phyloP scores from a whole-genome alignment of 2,888 invertebrate species.

The Zygogramma bicolorata region DNA sequence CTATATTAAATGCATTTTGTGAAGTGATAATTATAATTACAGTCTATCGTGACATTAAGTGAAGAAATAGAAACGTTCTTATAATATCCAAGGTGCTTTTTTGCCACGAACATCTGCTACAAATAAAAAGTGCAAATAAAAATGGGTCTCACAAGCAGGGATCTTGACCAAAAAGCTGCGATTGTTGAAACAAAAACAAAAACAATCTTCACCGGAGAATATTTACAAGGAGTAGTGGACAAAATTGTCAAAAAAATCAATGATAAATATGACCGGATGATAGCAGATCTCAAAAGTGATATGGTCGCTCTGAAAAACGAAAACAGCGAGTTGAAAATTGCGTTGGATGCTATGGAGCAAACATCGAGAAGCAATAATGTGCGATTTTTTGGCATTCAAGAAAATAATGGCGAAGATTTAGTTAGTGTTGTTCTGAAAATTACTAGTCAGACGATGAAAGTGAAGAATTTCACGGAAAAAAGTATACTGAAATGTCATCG shows the following conservation, averaged over 20 bases:
- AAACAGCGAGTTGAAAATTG: slow-evolving; percentile 3
- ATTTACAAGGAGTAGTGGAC: neutral
- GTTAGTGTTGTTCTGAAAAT: neutral
- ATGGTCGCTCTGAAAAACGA: neutral
- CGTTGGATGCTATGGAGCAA: neutral
- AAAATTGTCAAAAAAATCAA: neutral
- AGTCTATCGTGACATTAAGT: neutral
- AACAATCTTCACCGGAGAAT: neutral
- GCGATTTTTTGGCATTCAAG: neutral
- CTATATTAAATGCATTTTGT: no score
- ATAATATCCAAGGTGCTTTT: neutral
- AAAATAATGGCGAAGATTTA: neutral
- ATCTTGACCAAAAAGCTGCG: neutral
- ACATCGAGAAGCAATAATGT: neutral
- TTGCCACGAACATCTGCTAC: neutral
- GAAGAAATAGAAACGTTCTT: neutral
- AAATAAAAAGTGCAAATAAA: no score
- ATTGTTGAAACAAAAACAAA: neutral
- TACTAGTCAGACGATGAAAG: neutral
- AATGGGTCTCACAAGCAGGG: neutral
- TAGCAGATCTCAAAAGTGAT: neutral
- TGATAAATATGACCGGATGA: neutral
- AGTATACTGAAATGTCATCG: slow-evolving; percentile 5
- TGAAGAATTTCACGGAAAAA: neutral
- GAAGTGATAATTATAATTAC: neutral